Base-by-base conservation (phyloP, 1,140 invertebrate species). In the Melitaea cinxia region DNA sequence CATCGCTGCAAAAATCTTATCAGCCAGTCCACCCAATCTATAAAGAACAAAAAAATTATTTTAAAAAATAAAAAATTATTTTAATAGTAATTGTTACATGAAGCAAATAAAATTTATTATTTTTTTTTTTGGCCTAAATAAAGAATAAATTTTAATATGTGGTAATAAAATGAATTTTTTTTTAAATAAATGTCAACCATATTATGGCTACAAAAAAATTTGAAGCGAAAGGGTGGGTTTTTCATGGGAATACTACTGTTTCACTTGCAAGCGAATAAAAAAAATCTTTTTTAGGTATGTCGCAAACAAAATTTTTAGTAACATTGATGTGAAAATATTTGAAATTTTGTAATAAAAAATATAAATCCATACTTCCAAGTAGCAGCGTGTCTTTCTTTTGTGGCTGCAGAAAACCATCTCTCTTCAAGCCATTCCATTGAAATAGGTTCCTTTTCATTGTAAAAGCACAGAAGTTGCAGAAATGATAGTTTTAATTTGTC, bases 391-490 rank as follows among this genome's bases (percentile, higher is more conserved):
- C 91, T 89, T n/a, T 94, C 92, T 59, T 88, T 92, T 4, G 57
- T 82, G 70, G 82, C 83, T 28, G 74, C 81, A 73, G 71, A 85
- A 78, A 95, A 97, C 95, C 95, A 97, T 54, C 93, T 93, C 84
- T 97, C 95, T 82, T 97, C 95, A n/a, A 95, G 80, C 77, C 94
- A 94, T 49, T 96, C 94, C 37, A 93, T 92, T 10, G 93, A 88
- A 17, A 93, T 58, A 0, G 93, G 89, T 63, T 96, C 94, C 52
- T 93, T 89, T 68, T 93, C 92, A 88, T 98, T 98, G 72, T 94
- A 95, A 83, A 94, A 98, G 79, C 96, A 97, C 2, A 97, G 78
- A 12, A 98, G 80, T 87, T 98, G 96, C 9, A 98, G 87, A n/a
- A 98, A 87, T 12, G 93, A 85, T 70, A 96, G 93, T 79, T 94